Conservation (phyloP, 2,888 invertebrate genomes). For the Drosophila pseudotalamancana region DNA sequence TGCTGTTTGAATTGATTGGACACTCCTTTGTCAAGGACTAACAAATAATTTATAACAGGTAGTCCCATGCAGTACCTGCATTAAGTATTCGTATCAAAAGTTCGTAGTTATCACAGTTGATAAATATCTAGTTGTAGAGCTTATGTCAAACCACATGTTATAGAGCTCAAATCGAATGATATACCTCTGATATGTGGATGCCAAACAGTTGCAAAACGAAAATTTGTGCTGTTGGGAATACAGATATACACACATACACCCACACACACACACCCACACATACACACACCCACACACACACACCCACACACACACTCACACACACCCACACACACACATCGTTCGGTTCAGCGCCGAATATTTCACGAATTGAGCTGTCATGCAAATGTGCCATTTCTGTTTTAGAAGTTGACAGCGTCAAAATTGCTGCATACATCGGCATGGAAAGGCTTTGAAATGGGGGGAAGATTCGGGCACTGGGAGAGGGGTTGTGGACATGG, state of each 20-base stretch:
- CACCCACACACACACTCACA: not conserved
- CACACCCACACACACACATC: slow-evolving; percentile 4
- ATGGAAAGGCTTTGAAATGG: slow-evolving; percentile 7
- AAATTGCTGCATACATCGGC: slow-evolving; percentile 66
- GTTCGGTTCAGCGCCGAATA: slow-evolving; percentile 55
- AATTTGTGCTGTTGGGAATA: slow-evolving; percentile 1
- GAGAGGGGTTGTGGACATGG: not conserved
- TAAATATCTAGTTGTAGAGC: not conserved
- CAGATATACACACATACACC: not conserved
- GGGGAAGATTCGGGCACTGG: no score
- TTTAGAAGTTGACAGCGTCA: slow-evolving; percentile 76
- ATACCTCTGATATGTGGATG: slow-evolving; percentile 9
- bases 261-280: not conserved
- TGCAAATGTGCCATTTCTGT: slow-evolving; percentile 78
- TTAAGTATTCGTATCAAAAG: not conserved
- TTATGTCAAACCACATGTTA: not conserved
- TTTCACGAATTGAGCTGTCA: slow-evolving; percentile 79
- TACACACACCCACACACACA: not conserved
- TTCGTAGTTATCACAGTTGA: not conserved
- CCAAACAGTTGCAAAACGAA: slow-evolving; percentile 36
- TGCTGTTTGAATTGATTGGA: no score
- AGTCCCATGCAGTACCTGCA: no score
- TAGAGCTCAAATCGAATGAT: slow-evolving; percentile 9
- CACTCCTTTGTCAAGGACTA: no score
- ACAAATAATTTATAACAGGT: no score